phyloP scores from a whole-genome alignment of 2,888 invertebrate genomes.

The Cryptocheilus praepositus region DNA sequence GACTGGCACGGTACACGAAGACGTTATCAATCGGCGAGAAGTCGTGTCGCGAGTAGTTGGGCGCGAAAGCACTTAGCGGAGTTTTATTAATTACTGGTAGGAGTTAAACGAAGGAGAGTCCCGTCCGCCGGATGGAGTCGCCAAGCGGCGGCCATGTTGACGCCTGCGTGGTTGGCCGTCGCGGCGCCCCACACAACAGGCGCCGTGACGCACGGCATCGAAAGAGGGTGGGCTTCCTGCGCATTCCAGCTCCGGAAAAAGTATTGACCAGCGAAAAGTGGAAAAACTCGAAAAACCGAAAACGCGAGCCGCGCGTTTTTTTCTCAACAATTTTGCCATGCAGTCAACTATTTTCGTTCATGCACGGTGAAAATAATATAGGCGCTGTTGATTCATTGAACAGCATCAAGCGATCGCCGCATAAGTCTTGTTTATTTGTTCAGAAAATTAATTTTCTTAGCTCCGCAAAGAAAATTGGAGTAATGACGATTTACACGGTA shows the following conservation, averaged over 20 bases:
- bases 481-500: too few species aligned
- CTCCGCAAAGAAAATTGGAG: too few species aligned
- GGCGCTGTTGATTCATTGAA: too few species aligned
- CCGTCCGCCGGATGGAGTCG: conserved; percentile 54
- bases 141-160: conserved; percentile 70
- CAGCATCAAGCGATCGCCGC: too few species aligned
- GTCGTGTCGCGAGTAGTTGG: conserved; percentile 34
- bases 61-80: conserved; percentile 54
- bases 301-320: not conserved
- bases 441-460: too few species aligned
- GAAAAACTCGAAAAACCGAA: too few species aligned
- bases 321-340: too few species aligned
- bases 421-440: too few species aligned
- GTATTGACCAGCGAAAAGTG: conserved; percentile 53
- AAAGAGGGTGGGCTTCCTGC: conserved; percentile 58
- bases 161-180: conserved; percentile 66
- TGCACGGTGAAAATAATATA: too few species aligned
- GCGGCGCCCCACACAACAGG: conserved; percentile 53
- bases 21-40: conserved; percentile 2
- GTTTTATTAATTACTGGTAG: conserved; percentile 62
- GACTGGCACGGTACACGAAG: not conserved
- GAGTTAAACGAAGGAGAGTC: conserved; percentile 56
- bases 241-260: conserved; percentile 45
- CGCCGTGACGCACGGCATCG: conserved; percentile 42
- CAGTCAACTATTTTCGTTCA: too few species aligned